Evolutionary conservation across 2,113 vertebrate species (phyloP), one percentile per base, ranked within the genome.

Genomic region (Otus sunia): DNA sequence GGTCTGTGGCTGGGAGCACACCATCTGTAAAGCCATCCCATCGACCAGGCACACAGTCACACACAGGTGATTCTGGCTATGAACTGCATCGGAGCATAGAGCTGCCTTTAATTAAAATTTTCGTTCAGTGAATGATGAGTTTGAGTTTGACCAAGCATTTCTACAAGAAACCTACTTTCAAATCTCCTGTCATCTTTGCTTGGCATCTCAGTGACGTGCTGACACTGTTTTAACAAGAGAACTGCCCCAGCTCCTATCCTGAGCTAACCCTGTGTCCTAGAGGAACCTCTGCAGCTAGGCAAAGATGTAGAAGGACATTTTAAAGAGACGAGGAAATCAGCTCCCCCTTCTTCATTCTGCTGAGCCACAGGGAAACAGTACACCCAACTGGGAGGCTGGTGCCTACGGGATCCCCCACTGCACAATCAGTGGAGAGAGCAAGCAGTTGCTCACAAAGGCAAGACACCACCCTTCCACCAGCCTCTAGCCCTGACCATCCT

Each of bases 131-230:
- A 91, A 52, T 52, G 39, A 95, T 4, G 10, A 79, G 63, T 76
- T 68, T 76, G 78, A 96, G 73, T 89, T 90, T 85, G 92, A 91
- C 81, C 94, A 94, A 90, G 62, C 92, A 87, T 60, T 94, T 90
- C 75, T 82, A 90, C 66, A 85, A 92, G 71, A 94, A 96, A 79
- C 67, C 29, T 86, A 88, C 85, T 96, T 95, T 80, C 41, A 91
- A 78, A 90, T 72, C 56, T 88, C 63, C 59, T 81, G 88, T 93
- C 88, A 39, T 85, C 64, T 94, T 87, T 78, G 76, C 83, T 86
- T 89, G 72, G 80, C 86, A 50, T 89, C 39, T 85, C 80, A 64
- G 69, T 26, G 69, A 89, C 75, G 30, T 49, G 56, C 73, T 95
- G 52, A 77, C 47, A n/a, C 9, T 75, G 68, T 75, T 97, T 89